Evolutionary conservation across 2,113 vertebrate species (phyloP).

Genomic region (Podiceps cristatus): DNA sequence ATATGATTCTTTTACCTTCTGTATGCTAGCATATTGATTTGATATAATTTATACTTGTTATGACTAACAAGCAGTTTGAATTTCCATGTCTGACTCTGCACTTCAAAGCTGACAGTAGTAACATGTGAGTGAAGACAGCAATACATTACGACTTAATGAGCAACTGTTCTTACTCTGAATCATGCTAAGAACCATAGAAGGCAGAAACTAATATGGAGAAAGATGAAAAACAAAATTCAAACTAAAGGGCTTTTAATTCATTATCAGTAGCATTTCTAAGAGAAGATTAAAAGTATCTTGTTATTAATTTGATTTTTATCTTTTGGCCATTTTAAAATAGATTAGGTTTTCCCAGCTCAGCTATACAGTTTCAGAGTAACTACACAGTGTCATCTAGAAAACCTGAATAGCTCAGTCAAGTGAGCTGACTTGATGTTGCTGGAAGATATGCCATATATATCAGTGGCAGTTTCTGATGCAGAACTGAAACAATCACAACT

Average conservation of each 20-base stretch:
- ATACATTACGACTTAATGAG: neutral
- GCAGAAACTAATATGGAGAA: neutral
- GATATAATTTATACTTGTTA: neutral
- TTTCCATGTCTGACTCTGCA: neutral
- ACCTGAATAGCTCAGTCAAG: neutral
- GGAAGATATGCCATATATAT: neutral
- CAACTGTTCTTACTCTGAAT: neutral
- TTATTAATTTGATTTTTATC: neutral
- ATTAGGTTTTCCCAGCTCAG: neutral
- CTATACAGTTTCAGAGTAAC: neutral
- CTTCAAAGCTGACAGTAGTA: neutral
- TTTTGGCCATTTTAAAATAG: neutral
- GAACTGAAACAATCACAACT: neutral
- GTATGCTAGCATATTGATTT: neutral
- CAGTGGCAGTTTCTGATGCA: neutral
- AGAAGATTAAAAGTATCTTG: neutral
- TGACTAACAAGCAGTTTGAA: neutral
- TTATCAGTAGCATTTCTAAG: neutral
- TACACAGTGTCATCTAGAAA: neutral
- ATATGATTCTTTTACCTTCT: neutral
- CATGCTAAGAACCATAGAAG: neutral
- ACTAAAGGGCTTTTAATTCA: neutral
- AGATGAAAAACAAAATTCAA: neutral
- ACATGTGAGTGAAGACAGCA: neutral
- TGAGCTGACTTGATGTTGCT: neutral